Percentiles rank a stretch among this genome's conserved stretches.
Evolutionary conservation across 2,113 vertebrate genomes (phyloP).

Genomic region (Trematocara zebra): DNA sequence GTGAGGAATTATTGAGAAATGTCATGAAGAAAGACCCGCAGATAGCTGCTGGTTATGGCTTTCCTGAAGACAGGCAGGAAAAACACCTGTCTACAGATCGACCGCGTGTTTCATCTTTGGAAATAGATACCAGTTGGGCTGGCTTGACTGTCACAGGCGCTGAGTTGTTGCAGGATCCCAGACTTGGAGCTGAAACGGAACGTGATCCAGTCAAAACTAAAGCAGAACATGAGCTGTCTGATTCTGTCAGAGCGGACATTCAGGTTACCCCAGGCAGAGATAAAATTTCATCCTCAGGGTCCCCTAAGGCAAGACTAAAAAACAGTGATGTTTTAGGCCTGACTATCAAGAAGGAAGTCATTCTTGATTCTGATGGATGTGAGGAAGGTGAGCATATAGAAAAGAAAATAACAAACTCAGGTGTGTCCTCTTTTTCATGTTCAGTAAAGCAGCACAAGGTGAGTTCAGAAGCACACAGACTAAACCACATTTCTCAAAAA

Average conservation of each 20-base stretch:
- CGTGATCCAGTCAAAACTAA: not conserved
- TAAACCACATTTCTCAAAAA: slow-evolving; percentile 21
- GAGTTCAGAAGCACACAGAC: slow-evolving; percentile 12
- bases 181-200: not conserved
- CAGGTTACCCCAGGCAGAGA: not conserved
- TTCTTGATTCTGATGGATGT: slow-evolving; percentile 35
- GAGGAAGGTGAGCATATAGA: slow-evolving; percentile 6
- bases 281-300: not conserved
- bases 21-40: slow-evolving; percentile 17
- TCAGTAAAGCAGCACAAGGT: slow-evolving; percentile 9
- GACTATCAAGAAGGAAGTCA: slow-evolving; percentile 65
- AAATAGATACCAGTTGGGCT: not conserved
- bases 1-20: slow-evolving; percentile 33
- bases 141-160: not conserved
- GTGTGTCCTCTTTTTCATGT: not conserved
- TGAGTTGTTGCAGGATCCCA: slow-evolving; percentile 4
- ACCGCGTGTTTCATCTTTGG: not conserved
- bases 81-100: not conserved
- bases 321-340: not conserved
- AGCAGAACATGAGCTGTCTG: not conserved
- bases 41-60: not conserved
- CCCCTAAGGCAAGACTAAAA: slow-evolving; percentile 2
- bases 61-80: slow-evolving; percentile 24
- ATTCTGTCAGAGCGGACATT: not conserved
- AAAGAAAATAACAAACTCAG: not conserved